Evolutionary conservation across 2,797 vertebrate species (phyloP).

Genomic region (Bradypus variegatus): DNA sequence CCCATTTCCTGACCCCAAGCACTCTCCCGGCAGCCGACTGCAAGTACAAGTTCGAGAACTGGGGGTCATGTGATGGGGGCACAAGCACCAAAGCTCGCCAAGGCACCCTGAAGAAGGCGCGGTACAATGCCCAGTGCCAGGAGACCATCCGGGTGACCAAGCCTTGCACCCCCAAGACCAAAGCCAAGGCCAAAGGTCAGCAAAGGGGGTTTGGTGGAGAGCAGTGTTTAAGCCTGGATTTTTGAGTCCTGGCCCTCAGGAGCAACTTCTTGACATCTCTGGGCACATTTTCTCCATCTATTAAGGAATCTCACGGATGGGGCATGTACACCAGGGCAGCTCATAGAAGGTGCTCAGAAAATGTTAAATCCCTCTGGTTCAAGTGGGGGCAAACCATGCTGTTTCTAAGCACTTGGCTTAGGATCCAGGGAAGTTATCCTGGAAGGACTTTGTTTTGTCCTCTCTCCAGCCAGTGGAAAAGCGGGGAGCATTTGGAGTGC

Average conservation of each 20-base stretch:
- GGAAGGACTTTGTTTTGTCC: neutral
- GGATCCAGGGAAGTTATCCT: neutral
- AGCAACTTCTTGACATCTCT: neutral
- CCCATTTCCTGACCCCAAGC: neutral
- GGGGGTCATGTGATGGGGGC: conserved; percentile 83
- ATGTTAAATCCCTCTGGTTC: neutral
- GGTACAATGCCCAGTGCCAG: conserved; percentile 85
- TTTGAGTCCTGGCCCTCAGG: neutral
- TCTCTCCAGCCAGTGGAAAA: neutral
- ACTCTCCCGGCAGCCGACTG: conserved; percentile 80
- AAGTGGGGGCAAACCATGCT: neutral
- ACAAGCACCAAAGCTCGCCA: conserved; percentile 78
- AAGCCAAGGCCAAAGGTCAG: conserved; percentile 87
- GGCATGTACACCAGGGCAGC: neutral
- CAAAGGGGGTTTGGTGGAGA: neutral
- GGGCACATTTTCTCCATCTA: neutral
- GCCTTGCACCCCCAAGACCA: conserved; percentile 82
- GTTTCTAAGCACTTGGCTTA: neutral
- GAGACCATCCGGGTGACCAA: conserved; percentile 82
- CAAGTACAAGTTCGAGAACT: conserved; percentile 88
- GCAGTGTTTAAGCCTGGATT: neutral
- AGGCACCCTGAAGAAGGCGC: conserved; percentile 83
- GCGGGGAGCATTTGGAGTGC: neutral
- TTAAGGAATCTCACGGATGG: neutral
- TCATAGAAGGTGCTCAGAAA: neutral